Base-by-base conservation (phyloP, 2,113 vertebrate species). In the Mesitornis unicolor region DNA sequence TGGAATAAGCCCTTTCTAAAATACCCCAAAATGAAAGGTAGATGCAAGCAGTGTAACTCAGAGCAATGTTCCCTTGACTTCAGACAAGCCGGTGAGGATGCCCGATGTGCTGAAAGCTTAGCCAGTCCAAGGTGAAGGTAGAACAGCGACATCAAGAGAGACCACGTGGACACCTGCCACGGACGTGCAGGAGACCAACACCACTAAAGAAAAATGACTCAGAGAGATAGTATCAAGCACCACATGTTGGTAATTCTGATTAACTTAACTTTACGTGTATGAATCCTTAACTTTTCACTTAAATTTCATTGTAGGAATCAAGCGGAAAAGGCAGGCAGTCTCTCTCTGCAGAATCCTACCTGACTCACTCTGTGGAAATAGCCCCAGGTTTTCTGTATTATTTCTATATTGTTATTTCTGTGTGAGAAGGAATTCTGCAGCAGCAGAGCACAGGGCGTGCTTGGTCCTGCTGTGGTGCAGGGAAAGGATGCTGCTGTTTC, bases 121-220 rank as follows among this genome's bases (percentile, higher is more conserved):
- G 38, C 5, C 38, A n/a, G 82, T 16, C 43, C 29, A 5, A 6
- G 61, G 81, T 3, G 42, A 33, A 19, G 17, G 56, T 5, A 29
- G 5, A 57, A 53, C 53, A 42, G 35, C 3, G 7, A 3, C 53
- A 7, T 12, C 1, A 6, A 24, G 48, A 57, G n/a, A 28, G 50
- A 25, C n/a, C 7, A 2, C 1, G 1, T 22, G 15, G 56, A 11
- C 45, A 8, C 38, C 43, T n/a, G 63, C 60, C n/a, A 3, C 1
- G 5, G 20, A 6, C 13, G 0, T 3, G 45, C 11, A 9, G 17
- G 61, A 25, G 69, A 13, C n/a, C 0, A 3, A 18, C 31, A 7
- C 35, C 1, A 3, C 40, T 53, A 6, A 38, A 31, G 7, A 26
- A 12, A 54, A 31, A 22, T 25, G 7, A 16, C n/a, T 35, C 16